These are phyloP conservation scores for Punctoribates punctum DNA, from an alignment of 2,888 invertebrate genomes.

Conservation along the genomic window DNA sequence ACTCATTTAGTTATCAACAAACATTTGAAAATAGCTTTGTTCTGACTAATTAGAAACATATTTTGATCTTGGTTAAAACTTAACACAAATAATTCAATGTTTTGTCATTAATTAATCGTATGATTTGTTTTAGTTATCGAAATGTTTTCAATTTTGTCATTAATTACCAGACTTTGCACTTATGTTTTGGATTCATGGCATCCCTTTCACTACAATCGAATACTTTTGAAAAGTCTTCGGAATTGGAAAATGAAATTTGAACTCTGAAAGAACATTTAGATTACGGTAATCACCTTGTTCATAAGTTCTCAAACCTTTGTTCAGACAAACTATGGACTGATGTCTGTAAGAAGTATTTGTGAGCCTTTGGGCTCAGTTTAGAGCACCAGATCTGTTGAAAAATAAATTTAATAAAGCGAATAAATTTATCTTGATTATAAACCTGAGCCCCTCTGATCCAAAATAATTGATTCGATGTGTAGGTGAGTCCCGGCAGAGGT, in stretches of 20 bases:
- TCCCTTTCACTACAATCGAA: constrained; percentile 32
- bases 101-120: not conserved
- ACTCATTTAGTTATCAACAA: not conserved
- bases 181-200: not conserved
- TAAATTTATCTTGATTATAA: not conserved
- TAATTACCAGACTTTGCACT: constrained; percentile 9
- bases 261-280: constrained; percentile 18
- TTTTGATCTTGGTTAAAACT: not conserved
- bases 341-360: constrained; percentile 15
- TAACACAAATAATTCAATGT: not conserved
- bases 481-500: constrained; percentile 69
- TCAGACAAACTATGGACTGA: constrained; percentile 31
- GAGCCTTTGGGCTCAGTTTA: constrained; percentile 16
- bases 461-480: constrained; percentile 65
- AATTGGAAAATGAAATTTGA: constrained; percentile 28
- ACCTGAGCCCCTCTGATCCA: constrained; percentile 44
- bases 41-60: too few species aligned
- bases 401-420: not conserved
- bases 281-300: not conserved
- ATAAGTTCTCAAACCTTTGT: constrained; percentile 29
- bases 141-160: not conserved
- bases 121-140: too few species aligned
- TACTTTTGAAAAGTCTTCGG: constrained; percentile 38
- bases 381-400: constrained; percentile 38
- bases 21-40: too few species aligned